These are phyloP conservation scores for Galaxias olidus DNA, from an alignment of 2,797 vertebrate genomes.

Conservation along the genomic window DNA sequence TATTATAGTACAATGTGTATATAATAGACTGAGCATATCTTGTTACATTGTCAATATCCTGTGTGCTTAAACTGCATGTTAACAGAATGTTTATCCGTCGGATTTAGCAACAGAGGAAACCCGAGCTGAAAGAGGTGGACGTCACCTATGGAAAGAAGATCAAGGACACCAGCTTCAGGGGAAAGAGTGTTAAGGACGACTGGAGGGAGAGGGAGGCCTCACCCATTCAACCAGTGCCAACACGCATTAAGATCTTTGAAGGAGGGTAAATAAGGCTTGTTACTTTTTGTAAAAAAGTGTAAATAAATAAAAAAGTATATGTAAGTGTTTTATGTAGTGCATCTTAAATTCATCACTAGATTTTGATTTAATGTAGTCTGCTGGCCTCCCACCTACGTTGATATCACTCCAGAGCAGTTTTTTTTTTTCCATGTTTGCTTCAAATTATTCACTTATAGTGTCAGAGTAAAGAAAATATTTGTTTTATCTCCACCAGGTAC, in stretches of 20 bases:
- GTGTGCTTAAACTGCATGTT: slow-evolving; percentile 59
- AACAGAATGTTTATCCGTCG: slow-evolving; percentile 62
- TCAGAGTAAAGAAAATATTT: slow-evolving; percentile 3
- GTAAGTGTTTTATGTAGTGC: no score
- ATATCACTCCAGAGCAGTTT: no score
- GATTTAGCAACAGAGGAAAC: slow-evolving; percentile 86
- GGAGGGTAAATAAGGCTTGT: slow-evolving; percentile 87
- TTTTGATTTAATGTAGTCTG: no score
- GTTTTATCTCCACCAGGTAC: slow-evolving; percentile 75
- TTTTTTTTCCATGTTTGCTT: not conserved
- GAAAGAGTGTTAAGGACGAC: slow-evolving; percentile 90
- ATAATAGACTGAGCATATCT: slow-evolving; percentile 24
- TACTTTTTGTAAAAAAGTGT: slow-evolving; percentile 22
- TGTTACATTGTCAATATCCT: slow-evolving; percentile 54
- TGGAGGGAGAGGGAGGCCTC: slow-evolving; percentile 91
- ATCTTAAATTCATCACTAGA: no score
- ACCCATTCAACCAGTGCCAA: slow-evolving; percentile 85
- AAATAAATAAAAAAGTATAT: no score
- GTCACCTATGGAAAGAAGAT: slow-evolving; percentile 87
- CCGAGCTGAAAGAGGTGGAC: slow-evolving; percentile 88
- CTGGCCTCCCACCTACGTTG: no score
- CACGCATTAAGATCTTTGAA: slow-evolving; percentile 98
- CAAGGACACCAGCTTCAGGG: slow-evolving; percentile 87
- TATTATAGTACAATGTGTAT: not conserved
- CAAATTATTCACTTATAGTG: not conserved